These are phyloP conservation scores for Zaprionus davidi DNA, from an alignment of 1,140 invertebrate species.

Conservation along the genomic window DNA sequence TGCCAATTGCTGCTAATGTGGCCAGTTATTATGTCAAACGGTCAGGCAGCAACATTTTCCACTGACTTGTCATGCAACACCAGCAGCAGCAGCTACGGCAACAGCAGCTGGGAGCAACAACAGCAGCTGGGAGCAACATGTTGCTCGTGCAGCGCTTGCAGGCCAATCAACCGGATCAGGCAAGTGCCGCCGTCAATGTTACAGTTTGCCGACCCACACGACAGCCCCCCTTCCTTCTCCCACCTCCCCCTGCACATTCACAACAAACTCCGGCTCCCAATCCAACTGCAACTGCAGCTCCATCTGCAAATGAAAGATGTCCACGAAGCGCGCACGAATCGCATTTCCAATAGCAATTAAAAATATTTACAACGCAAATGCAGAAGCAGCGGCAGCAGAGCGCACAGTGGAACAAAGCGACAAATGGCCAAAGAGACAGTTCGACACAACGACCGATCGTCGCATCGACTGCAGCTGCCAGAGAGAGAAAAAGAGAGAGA, in stretches of 20 bases:
- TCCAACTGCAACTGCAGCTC: slow-evolving; percentile 23
- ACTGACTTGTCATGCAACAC: slow-evolving; percentile 55
- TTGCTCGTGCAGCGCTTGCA: slow-evolving; percentile 29
- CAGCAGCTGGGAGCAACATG: slow-evolving; percentile 38
- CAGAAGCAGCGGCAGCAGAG: slow-evolving; percentile 33
- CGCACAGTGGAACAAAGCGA: slow-evolving; percentile 51
- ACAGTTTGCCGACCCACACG: slow-evolving; percentile 78
- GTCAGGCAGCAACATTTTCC: slow-evolving; percentile 66
- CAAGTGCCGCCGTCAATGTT: slow-evolving; percentile 46
- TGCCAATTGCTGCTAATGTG: slow-evolving; percentile 82
- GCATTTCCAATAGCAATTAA: slow-evolving; percentile 80
- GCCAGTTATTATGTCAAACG: slow-evolving; percentile 82
- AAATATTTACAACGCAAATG: slow-evolving; percentile 83
- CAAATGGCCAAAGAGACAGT: slow-evolving; percentile 41
- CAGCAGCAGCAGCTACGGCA: slow-evolving; percentile 1
- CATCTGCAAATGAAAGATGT: slow-evolving; percentile 69
- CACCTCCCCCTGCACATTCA: not conserved
- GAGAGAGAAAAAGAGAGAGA: not conserved
- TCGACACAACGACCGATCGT: slow-evolving; percentile 13
- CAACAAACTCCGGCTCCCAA: slow-evolving; percentile 20
- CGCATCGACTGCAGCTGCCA: not conserved
- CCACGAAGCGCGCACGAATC: slow-evolving; percentile 68
- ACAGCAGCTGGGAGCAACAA: slow-evolving; percentile 27
- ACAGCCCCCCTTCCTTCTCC: not conserved
- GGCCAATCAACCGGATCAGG: slow-evolving; percentile 46